Evolutionary conservation across 2,797 vertebrate species (phyloP).

Genomic region (Phataginus tetradactyla): DNA sequence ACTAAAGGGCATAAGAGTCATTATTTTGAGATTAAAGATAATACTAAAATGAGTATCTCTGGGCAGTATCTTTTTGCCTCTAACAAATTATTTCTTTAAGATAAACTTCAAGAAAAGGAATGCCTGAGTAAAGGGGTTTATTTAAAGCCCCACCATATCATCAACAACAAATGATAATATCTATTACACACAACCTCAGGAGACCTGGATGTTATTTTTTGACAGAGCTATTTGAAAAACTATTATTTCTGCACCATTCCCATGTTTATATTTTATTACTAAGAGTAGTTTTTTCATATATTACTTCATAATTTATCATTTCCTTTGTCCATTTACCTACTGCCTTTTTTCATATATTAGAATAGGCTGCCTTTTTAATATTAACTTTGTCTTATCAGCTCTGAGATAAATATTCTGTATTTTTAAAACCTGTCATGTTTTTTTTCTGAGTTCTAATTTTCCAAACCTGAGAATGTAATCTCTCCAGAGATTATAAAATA

Average conservation of each 20-base stretch:
- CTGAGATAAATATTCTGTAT: neutral
- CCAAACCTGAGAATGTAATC: neutral
- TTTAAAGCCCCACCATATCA: neutral
- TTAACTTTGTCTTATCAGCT: neutral
- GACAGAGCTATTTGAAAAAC: neutral
- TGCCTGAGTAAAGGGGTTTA: neutral
- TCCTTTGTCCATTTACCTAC: neutral
- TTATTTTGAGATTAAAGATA: neutral
- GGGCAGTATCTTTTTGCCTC: neutral
- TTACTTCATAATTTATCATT: constrained; percentile 4
- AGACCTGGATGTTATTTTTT: neutral
- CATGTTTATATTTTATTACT: constrained; percentile 13
- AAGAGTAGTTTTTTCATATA: constrained; percentile 20
- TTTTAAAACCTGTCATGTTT: neutral
- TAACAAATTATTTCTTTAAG: constrained; percentile 8
- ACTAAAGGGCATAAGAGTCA: neutral
- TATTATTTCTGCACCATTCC: neutral
- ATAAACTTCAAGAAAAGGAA: constrained; percentile 20
- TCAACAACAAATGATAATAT: neutral
- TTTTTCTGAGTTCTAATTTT: neutral
- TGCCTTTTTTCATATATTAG: neutral
- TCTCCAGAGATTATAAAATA: neutral
- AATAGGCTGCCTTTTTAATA: neutral
- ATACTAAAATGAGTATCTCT: neutral
- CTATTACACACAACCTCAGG: neutral